Evolutionary conservation across 2,797 vertebrate species (phyloP), one percentile per base, ranked within the genome.

Genomic region (Melanogrammus aeglefinus): DNA sequence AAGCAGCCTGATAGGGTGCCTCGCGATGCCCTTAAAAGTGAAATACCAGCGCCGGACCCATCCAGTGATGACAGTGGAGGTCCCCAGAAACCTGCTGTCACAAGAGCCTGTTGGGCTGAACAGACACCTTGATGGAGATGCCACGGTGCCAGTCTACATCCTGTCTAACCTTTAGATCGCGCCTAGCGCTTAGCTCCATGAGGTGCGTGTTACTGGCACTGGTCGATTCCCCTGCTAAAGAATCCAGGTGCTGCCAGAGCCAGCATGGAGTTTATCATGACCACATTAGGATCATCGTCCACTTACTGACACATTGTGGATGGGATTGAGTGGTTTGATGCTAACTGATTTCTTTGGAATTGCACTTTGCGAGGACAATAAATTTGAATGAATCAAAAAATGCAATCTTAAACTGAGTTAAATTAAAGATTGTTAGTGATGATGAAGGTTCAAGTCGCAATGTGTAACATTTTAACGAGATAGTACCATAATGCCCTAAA

Each of bases 131-230:
- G 76, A 84, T 90, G 88, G 88, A 87, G 73, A 90, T 88, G 86
- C 83, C 92, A 86, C 82, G 9, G 63, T 89, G 89, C 82, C 92
- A 77, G 79, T 78, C 72, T 80, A 63, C 78, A 92, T 92, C 88
- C 85, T 51, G 82, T 88, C 83, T 92, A 89, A 94, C 94, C 93
- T 94, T 95, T 94, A 88, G 76, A 80, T 75, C 75, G 41, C 63
- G 80, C 85, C 74, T 57, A 81, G 75, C 16, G 31, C 77, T 79
- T 76, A 82, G 76, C 80, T 63, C 83, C 72, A 85, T 75, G 74
- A 33, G 74, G 76, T 2, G 75, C 16, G n/a, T 77, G 78, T 77
- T 47, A 33, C 69, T 73, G 78, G 69, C 74, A 81, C 13, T 77
- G 74, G 31, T 71, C 71, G 74, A 63, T 82, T 77, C 78, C 76